These are phyloP conservation scores for Chionomys nivalis DNA, from an alignment of 2,113 vertebrate species.

Conservation along the genomic window DNA sequence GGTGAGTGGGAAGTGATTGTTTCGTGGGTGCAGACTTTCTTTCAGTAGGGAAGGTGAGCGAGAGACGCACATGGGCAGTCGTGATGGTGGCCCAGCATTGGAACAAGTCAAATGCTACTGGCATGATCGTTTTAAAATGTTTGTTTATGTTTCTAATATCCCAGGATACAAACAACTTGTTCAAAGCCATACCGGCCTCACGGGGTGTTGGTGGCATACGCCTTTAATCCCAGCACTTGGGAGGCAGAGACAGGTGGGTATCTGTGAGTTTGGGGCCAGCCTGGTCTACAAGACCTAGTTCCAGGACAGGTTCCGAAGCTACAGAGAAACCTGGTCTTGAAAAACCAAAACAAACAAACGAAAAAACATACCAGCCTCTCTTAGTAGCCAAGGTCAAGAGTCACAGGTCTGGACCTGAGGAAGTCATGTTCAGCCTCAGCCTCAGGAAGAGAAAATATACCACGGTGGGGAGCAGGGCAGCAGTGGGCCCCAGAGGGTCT, in stretches of 20 bases:
- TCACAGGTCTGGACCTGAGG: neutral
- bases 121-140: neutral
- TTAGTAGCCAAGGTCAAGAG: conserved; percentile 6
- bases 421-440: neutral
- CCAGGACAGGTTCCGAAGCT: too few species aligned
- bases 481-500: neutral
- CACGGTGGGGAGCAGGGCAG: neutral
- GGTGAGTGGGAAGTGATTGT: neutral
- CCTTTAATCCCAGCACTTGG: too few species aligned
- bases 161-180: neutral
- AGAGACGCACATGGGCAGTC: too few species aligned
- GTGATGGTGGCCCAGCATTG: too few species aligned
- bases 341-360: too few species aligned
- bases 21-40: neutral
- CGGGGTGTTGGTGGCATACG: too few species aligned
- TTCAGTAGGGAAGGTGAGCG: neutral
- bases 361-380: neutral
- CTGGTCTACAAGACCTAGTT: too few species aligned
- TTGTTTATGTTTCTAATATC: neutral
- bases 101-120: neutral
- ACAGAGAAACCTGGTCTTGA: too few species aligned
- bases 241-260: too few species aligned
- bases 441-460: neutral
- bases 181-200: neutral
- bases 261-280: too few species aligned